These are phyloP conservation scores for Tricholaema leucomelas DNA, from an alignment of 2,113 vertebrate genomes.

Conservation along the genomic window DNA sequence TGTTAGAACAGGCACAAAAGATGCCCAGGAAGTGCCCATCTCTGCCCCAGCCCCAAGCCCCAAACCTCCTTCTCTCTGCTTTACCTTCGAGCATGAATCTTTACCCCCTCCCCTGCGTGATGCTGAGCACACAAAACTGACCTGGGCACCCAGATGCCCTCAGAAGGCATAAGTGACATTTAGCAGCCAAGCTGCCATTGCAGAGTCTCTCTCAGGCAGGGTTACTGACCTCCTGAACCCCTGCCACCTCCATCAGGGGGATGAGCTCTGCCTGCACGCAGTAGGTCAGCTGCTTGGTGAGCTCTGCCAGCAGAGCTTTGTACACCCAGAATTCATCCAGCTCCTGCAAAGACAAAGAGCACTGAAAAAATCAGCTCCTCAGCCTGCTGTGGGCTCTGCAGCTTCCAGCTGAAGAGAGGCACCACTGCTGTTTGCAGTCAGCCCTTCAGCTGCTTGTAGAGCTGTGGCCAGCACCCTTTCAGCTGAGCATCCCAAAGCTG, in stretches of 20 bases:
- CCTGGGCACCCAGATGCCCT: not conserved
- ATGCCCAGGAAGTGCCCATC: not conserved
- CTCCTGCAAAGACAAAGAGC: constrained; percentile 79
- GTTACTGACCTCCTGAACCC: constrained; percentile 88
- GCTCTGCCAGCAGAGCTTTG: constrained; percentile 84
- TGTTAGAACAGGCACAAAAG: not conserved
- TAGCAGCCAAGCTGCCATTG: not conserved
- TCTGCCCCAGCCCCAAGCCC: not conserved
- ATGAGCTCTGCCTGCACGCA: constrained; percentile 91
- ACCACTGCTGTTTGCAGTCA: not conserved
- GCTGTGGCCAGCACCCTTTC: not conserved
- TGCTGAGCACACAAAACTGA: not conserved
- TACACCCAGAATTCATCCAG: constrained; percentile 95
- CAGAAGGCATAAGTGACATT: not conserved
- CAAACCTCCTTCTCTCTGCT: not conserved
- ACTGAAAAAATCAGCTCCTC: not conserved
- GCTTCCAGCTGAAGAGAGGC: not conserved
- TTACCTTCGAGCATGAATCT: not conserved
- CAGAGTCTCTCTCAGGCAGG: not conserved
- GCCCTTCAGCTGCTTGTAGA: not conserved
- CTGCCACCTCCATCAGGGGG: constrained; percentile 95
- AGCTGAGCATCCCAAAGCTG: not conserved
- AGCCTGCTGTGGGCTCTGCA: not conserved
- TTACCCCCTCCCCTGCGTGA: too few relatives aligned
- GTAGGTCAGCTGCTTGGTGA: constrained; percentile 88